Evolutionary conservation across 2,888 invertebrate species (phyloP), one percentile per base, ranked within the genome.

Genomic region (Keiferia lycopersicella): DNA sequence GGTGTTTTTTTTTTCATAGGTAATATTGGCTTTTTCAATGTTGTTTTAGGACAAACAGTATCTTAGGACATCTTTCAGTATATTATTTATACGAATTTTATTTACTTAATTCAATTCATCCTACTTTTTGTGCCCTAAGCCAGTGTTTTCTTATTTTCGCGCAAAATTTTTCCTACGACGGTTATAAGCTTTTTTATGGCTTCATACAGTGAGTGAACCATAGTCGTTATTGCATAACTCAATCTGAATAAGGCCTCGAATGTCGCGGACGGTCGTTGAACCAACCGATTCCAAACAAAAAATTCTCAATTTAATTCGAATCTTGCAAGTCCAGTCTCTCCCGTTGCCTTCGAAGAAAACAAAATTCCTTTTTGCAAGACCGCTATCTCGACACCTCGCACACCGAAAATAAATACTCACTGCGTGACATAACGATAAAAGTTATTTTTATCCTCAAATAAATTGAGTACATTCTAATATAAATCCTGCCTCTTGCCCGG

Each of bases 341-440:
- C 77, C 73, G 73, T 76, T 77, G 76, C 72, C 75, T 86, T 83
- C 83, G 80, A 81, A 80, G 82, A 86, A 87, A 77, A 68, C 73
- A 74, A 69, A 72, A 77, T 76, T 69, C 67, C 82, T 78, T 77
- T 75, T 67, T 69, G 65, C 67, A 68, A 72, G 76, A 84, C 87
- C 87, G 88, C 81, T 88, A 85, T 76, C 71, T 80, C 75, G 76
- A 22, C 60, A 53, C 50, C 20, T 50, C 51, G 67, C 51, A 26
- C 63, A 69, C 72, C 73, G 73, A 77, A 84, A 82, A 83, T 84
- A 83, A 83, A 83, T 75, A 73, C n/a, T n/a, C n/a, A n/a, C 83
- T 79, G 78, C 76, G 74, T 73, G 73, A 74, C 70, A 77, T 80
- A 79, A 79, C 76, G 71, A 34, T 51, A n/a, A 41, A n/a, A 12